Evolutionary conservation across 2,797 vertebrate species (phyloP), one percentile per base, ranked within the genome.

Genomic region (Pitangus sulphuratus): DNA sequence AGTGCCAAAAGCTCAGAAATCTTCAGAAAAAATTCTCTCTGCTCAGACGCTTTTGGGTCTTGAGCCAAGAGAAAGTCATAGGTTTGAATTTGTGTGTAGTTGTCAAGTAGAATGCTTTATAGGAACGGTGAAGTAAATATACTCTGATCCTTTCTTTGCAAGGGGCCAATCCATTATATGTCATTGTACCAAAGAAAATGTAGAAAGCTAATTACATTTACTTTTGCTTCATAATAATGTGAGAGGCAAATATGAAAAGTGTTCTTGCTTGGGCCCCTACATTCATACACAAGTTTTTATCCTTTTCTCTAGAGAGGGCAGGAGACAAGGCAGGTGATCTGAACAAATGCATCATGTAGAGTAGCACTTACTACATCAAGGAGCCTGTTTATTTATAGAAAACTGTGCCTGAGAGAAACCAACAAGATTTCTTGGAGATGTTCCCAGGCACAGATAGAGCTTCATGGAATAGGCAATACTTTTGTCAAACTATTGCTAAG

Each of bases 21-120:
- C 30, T 85, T 92, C 53, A 44, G 48, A 61, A 50, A 85, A 71
- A 75, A 75, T 93, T 84, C 21, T 92, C 54, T 90, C 26, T 4
- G 10, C 61, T 72, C 57, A 44, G 31, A 60, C 8, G 8, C 22
- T 89, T 93, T 54, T 79, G 53, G 60, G 15, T 88, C 39, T 91
- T 87, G 47, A 87, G 58, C 37, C 26, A 75, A 66, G 33, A 58
- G 82, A 60, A 69, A 56, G 33, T 89, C 37, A 61, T n/a, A 66
- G 30, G 16, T 33, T 9, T 64, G 71, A 87, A 84, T 74, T 65
- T 40, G 31, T 30, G 28, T 58, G 35, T 62, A 33, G 26, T 12
- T 76, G 47, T 90, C 57, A 47, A 50, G 13, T n/a, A 33, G 42
- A 42, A 35, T 31, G 7, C 35, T 81, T 64, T 74, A 4, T 15